Percentiles rank a stretch among this genome's conserved stretches.
Conservation (phyloP, 2,888 invertebrate genomes). For the Stenurella melanura region DNA sequence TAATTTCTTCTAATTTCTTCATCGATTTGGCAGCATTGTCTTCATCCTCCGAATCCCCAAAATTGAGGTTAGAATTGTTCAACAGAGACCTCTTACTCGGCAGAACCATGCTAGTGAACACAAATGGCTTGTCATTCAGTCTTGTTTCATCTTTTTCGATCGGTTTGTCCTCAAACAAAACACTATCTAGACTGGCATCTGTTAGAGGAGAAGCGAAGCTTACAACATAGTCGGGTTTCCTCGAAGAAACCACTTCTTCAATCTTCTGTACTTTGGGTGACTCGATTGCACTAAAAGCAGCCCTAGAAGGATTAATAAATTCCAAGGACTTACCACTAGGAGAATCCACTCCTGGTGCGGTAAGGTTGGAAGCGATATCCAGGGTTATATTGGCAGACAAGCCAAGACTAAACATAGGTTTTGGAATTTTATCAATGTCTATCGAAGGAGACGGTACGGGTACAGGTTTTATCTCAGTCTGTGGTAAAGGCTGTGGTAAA, state of each 20-base stretch:
- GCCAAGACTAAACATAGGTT: constrained; percentile 51
- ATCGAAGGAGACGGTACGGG: constrained; percentile 59
- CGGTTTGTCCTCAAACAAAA: constrained; percentile 5
- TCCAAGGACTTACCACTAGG: constrained; percentile 6
- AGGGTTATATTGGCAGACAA: constrained; percentile 52
- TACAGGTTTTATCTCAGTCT: constrained; percentile 50
- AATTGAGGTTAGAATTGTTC: constrained; percentile 61
- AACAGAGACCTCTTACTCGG: constrained; percentile 62
- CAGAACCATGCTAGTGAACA: constrained; percentile 62
- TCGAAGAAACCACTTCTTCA: neutral
- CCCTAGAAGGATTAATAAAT: neutral
- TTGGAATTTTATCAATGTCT: constrained; percentile 49
- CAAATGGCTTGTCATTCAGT: constrained; percentile 55
- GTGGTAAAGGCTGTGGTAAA: constrained; percentile 42
- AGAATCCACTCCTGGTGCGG: constrained; percentile 25
- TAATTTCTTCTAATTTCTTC: constrained; percentile 56
- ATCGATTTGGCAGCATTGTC: constrained; percentile 55
- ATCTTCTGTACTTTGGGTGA: constrained; percentile 35
- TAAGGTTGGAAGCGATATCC: constrained; percentile 51
- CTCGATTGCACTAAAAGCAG: constrained; percentile 41
- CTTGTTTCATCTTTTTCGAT: constrained; percentile 20
- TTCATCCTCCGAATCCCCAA: constrained; percentile 65
- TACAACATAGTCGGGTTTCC: neutral
- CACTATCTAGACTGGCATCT: constrained; percentile 19
- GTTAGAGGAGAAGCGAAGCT: constrained; percentile 13